Evolutionary conservation across 2,113 vertebrate species (phyloP).

Genomic region (Cyphomyrus discorhynchus): DNA sequence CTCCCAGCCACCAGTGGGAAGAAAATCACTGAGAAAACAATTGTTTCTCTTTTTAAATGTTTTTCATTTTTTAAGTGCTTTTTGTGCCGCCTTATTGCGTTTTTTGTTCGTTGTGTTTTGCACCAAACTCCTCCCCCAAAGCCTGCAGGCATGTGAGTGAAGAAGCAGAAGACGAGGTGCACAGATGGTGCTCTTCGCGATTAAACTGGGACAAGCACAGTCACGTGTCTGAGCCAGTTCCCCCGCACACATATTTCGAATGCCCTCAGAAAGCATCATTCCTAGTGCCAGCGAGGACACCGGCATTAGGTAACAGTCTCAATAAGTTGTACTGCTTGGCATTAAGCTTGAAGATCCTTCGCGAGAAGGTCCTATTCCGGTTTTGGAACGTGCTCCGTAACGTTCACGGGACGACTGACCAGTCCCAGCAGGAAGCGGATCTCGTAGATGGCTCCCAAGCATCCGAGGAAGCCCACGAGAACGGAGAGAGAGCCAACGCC

Average conservation of each 20-base stretch:
- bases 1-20: not conserved
- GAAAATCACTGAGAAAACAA: not conserved
- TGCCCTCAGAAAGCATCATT: not conserved
- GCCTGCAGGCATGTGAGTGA: not conserved
- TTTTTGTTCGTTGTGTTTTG: not conserved
- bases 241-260: not conserved
- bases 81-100: not conserved
- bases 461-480: slow-evolving; percentile 88
- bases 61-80: not conserved
- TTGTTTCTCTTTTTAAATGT: not conserved
- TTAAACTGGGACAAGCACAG: not conserved
- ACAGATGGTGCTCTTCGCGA: not conserved
- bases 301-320: not conserved
- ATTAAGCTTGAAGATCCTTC: not conserved
- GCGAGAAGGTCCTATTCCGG: not conserved
- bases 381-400: not conserved
- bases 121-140: not conserved
- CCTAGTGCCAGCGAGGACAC: not conserved
- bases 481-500: slow-evolving; percentile 73
- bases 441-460: slow-evolving; percentile 82
- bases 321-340: not conserved
- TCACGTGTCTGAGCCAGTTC: not conserved
- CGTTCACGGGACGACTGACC: slow-evolving; percentile 60
- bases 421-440: slow-evolving; percentile 80
- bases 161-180: not conserved